Evolutionary conservation across 92 coral and sea anemone species (phyloP).

Genomic region (Siderastrea siderea): DNA sequence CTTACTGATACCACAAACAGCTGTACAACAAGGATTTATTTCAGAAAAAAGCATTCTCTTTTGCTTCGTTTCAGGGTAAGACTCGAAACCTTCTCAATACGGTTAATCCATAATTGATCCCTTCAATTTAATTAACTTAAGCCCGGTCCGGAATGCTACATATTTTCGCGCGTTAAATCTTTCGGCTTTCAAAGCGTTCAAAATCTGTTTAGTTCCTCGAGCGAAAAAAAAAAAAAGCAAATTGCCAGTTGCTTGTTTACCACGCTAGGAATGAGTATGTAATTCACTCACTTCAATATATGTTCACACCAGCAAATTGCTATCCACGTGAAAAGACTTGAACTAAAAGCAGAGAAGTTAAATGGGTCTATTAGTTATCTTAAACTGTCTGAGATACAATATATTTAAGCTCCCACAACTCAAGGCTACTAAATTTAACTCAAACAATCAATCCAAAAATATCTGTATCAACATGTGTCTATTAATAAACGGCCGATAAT

Average conservation of each 20-base stretch:
- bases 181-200: background rate
- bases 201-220: background rate
- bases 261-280: background rate
- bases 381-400: no score
- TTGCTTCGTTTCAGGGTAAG: background rate
- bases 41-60: background rate
- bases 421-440: no score
- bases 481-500: no score
- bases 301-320: background rate
- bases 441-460: no score
- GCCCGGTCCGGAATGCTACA: conserved; percentile 24
- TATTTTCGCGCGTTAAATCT: background rate
- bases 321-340: background rate
- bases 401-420: no score
- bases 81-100: background rate
- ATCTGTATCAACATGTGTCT: no score
- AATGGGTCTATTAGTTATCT: background rate
- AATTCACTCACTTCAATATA: background rate
- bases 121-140: conserved; percentile 29
- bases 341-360: background rate
- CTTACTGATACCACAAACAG: no score
- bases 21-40: no score
- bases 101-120: conserved; percentile 4
- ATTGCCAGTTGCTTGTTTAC: background rate
- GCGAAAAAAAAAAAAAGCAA: background rate